Base-by-base conservation (phyloP, 1,140 invertebrate species). In the Drosophila sproati region DNA sequence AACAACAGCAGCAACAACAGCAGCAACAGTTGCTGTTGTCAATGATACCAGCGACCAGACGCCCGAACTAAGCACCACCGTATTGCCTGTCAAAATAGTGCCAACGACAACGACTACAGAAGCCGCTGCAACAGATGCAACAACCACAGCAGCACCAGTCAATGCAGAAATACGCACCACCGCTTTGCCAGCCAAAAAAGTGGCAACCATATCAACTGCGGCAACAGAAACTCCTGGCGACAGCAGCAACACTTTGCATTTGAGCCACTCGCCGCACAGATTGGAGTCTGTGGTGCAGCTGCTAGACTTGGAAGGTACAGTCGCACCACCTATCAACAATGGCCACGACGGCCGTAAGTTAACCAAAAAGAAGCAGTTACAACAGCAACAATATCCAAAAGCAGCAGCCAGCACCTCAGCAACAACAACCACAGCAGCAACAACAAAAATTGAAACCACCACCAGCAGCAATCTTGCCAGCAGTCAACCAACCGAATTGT, bases 341-440 rank as follows among this genome's bases (percentile, higher is more conserved):
- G 91, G 91, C 2, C 91, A 92, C 61, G 91, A 92, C 69, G 91
- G 91, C 6, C 59, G 72, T 5, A 92, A 92, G 64, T 50, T 77
- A 4, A 92, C 91, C 28, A 79, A 61, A 6, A 92, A 92, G 54
- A 92, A 92, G 63, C 91, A 92, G 77, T 63, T 92, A 20, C 73
- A 82, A 39, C 86, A 90, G 72, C 89, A 92, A 51, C 80, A 47
- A 34, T 73, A 50, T 66, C 66, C 47, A 1, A 59, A 41, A 35
- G 34, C 73, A 41, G 56, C 52, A 28, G 55, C 59, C 3, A 60
- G 45, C 31, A 56, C 10, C 20, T 28, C 34, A 68, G 5, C 34
- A 63, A 2, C 10, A 47, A 3, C 7, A 51, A 12, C 31, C 48
- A 3, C 35, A 54, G 12, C 2, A 60, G 51, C 34, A 55, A 5